Evolutionary conservation across 2,113 vertebrate genomes (phyloP).

Genomic region (Halichoerus grypus): DNA sequence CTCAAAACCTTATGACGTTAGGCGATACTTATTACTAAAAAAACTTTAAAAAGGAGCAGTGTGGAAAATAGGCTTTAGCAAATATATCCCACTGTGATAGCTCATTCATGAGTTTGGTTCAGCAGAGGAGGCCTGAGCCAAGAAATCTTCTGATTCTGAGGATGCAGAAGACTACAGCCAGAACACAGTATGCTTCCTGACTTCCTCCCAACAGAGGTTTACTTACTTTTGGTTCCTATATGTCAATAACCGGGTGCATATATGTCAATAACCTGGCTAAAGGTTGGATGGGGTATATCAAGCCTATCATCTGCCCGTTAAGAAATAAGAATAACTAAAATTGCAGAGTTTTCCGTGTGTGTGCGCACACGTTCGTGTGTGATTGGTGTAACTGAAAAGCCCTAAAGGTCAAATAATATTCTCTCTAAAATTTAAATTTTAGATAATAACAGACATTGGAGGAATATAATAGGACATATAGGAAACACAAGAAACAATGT

Average conservation of each 20-base stretch:
- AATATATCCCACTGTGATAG: background rate
- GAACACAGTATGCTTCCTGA: background rate
- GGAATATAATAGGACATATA: background rate
- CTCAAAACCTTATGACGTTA: background rate
- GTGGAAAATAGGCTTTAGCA: background rate
- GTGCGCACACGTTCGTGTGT: background rate
- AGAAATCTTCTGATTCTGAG: background rate
- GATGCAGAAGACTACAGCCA: background rate
- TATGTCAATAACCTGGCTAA: background rate
- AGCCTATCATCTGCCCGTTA: background rate
- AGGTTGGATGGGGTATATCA: background rate
- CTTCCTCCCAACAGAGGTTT: background rate
- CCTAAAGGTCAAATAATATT: background rate
- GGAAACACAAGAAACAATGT: background rate
- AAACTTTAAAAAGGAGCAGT: slow-evolving; percentile 1
- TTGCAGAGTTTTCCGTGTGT: background rate
- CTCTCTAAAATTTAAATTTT: background rate
- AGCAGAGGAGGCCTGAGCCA: background rate
- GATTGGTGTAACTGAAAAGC: background rate
- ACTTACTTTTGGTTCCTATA: background rate
- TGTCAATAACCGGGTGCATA: background rate
- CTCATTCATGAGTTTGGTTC: background rate
- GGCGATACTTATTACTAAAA: background rate
- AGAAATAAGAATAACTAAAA: background rate
- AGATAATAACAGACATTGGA: background rate